Base-by-base conservation (phyloP, 2,113 vertebrate genomes). In the Pagrus major region DNA sequence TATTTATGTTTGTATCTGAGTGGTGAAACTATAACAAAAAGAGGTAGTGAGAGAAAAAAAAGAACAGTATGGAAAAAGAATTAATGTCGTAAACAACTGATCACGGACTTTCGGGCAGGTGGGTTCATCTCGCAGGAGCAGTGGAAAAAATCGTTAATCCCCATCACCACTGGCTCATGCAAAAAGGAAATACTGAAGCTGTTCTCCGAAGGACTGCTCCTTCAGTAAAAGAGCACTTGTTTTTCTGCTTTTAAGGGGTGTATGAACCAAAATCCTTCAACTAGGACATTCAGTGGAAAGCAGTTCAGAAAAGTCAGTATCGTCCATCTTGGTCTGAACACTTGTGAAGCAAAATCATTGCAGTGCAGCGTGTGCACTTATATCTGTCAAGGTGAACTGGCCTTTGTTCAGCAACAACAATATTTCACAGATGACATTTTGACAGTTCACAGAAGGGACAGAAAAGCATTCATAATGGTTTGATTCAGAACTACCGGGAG, bases 71-170 rank as follows among this genome's bases (percentile, higher is more conserved):
- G 59, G 71, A 63, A 70, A 67, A 68, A 23, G 1, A 37, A 35
- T 61, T n/a, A 23, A 51, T 44, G 1, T 41, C 31, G 35, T 46
- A 37, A 46, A 63, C 42, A 58, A 61, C 55, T 67, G 64, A 61
- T 81, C 55, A 41, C 71, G 76, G 55, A 72, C 0, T 3, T 54
- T 78, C 66, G 59, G 44, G 25, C 63, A 71, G 77, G 78, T 71
- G 47, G 63, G 60, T 39, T 68, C 65, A 47, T 69, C 56, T 74
- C 14, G 5, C 71, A 44, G 37, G 35, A 21, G 44, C 49, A 55
- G 81, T 49, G 64, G 82, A 82, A 80, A 82, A 80, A 77, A 66
- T 71, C 70, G 65, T 64, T 75, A 42, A 81, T 79, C 68, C 60
- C 60, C 52, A 74, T 81, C 55, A 71, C 29, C 21, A 44, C 71